Base-by-base conservation (phyloP, 2,888 invertebrate genomes). In the Salpingus planirostris region DNA sequence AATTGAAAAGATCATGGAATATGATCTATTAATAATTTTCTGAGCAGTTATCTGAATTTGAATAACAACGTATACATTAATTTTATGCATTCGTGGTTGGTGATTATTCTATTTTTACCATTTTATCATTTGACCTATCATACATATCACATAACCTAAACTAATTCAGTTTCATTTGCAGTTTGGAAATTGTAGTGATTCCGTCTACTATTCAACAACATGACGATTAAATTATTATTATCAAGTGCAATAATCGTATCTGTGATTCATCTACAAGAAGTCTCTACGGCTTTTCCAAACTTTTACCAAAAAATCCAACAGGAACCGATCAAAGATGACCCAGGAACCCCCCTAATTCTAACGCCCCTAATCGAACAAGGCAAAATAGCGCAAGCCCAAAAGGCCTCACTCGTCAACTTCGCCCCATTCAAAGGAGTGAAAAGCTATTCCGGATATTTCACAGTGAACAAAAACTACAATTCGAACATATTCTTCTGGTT, bases 401-500 rank as follows among this genome's bases (percentile, higher is more conserved):
- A 63, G 3, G 55, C 55, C 29, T 55, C 70, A 0, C 30, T 42
- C 8, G 78, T 79, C 0, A 65, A 69, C 2, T 73, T 76, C 45
- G 71, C 72, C 22, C 74, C 76, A 28, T 57, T 70, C 60, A 69
- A 66, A 15, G 66, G 71, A 8, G 65, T 81, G 13, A 70, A 68
- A 44, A 85, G 85, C 51, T 84, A 80, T 54, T 71, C 85, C n/a
- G 85, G 87, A 7, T 91, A 78, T 57, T 69, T 92, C 31, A 92
- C 90, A 0, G 90, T 91, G 1, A 79, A 91, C 57, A 74, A 80
- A 48, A 62, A 69, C 1, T 79, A 69, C 52, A 74, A 83, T 46
- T 87, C 89, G 0, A 89, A 91, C 55, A 71, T 86, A 64, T 92
- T 90, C 66, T 89, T 92, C 62, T 92, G 91, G 91, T 91, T 84